Evolutionary conservation across 2,888 invertebrate species (phyloP), one percentile per base, ranked within the genome.

Genomic region (Chloromyia formosa): DNA sequence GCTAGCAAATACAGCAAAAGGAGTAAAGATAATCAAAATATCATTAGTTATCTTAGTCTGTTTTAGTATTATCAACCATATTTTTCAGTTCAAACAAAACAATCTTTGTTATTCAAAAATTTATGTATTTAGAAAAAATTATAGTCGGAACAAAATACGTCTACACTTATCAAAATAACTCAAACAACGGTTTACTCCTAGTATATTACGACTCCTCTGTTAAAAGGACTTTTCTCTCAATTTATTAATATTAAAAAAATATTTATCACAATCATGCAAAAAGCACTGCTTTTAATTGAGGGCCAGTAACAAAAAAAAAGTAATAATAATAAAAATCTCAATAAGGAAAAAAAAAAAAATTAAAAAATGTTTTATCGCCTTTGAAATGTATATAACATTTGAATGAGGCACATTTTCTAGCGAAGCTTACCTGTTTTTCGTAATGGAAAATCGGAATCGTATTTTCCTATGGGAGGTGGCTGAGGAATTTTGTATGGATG

Each of bases 341-440:
- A 56, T n/a, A n/a, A n/a, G n/a, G n/a, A n/a, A n/a, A n/a, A n/a
- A n/a, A n/a, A n/a, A n/a, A n/a, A n/a, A n/a, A n/a, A n/a, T n/a
- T n/a, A n/a, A n/a, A 72, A 72, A 60, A 53, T 49, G 49, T n/a
- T 12, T 49, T 62, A 7, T 62, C 16, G 12, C 0, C 16, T 62
- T 20, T 20, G 27, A 2, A 35, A 62, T 16, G 14, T 40, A 16
- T 1, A 12, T 9, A 12, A n/a, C 10, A 54, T 54, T 54, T 54
- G 5, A 54, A 54, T n/a, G 12, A 14, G n/a, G n/a, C 27, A 27
- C 23, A 62, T 27, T n/a, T 3, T 62, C n/a, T n/a, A n/a, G 27
- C 27, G 7, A 35, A 35, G 7, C 60, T 85, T 87, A 97, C 97
- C 97, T 88, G 97, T 97, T 89, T 97, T 97, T 81, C 97, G 87